Base-by-base conservation (phyloP, 2,888 invertebrate genomes). In the Spicauda simplicius region DNA sequence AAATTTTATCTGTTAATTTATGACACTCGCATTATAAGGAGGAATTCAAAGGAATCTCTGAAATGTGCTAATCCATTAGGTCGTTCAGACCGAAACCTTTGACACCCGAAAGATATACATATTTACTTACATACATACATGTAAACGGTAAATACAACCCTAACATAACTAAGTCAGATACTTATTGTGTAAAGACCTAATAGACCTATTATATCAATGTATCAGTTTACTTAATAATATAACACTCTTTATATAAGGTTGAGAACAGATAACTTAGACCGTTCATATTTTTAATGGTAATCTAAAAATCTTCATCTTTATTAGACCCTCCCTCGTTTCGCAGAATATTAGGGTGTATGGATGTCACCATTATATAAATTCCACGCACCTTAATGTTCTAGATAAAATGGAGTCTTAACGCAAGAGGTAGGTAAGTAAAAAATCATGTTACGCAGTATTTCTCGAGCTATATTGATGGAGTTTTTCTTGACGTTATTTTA, bases 351-450 rank as follows among this genome's bases (percentile, higher is more conserved):
- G 18, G 18, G 56, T 56, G n/a, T 56, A 56, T 56, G 18, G 16
- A 37, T 56, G 37, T 37, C 18, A 56, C 16, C 56, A 18, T 56
- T 37, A 37, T 56, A 33, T 56, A 37, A 37, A 19, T 33, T 56
- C 18, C 2, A 16, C 37, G 37, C 12, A 56, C 18, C 50, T 50
- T 50, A 30, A 55, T 11, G 25, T 56, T 56, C 10, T 56, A 37
- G 56, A 56, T 37, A 56, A 56, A 56, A 55, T 37, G 33, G 18
- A 16, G 33, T 56, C 56, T 56, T 56, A 56, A 56, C 30, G 18
- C 37, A 18, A 6, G 18, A 56, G 56, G 5, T 25, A 25, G 25
- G 16, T 33, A 56, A 56, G 56, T 56, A 56, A 56, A 55, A 33
- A 56, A 33, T 33, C 33, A 33, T 56, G 56, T 56, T 25, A 54